phyloP scores from a whole-genome alignment of 2,113 vertebrate genomes.

The Trinectes maculatus region DNA sequence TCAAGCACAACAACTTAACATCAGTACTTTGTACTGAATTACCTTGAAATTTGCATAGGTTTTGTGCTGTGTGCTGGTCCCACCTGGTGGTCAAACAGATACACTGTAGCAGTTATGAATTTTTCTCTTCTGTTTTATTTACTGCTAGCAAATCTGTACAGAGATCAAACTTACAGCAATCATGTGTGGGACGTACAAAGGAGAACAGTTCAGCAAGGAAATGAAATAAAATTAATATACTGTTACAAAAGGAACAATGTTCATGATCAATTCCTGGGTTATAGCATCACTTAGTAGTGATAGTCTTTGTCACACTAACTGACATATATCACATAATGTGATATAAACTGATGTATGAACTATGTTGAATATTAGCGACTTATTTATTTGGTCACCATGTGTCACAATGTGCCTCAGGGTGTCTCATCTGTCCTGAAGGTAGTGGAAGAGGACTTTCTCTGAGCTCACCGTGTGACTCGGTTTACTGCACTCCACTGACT shows the following conservation, averaged over 20 bases:
- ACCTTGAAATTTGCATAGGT: not conserved
- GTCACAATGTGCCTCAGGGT: not conserved
- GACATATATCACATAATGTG: too few species aligned
- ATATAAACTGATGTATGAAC: not conserved
- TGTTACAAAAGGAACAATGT: not conserved
- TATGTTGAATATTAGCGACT: too few species aligned
- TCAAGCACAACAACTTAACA: too few species aligned
- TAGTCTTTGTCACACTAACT: too few species aligned
- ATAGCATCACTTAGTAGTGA: conserved; percentile 4
- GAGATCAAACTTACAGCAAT: not conserved
- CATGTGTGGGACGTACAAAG: conserved; percentile 14
- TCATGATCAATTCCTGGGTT: too few species aligned
- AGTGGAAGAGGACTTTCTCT: conserved; percentile 66
- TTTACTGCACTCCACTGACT: conserved; percentile 45
- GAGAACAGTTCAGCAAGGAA: conserved; percentile 1
- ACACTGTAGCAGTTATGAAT: conserved; percentile 36
- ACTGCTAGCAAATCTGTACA: conserved; percentile 16
- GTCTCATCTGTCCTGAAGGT: conserved; percentile 62
- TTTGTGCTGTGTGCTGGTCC: not conserved
- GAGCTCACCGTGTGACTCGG: conserved; percentile 48
- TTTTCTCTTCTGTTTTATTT: conserved; percentile 10
- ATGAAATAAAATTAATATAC: not conserved
- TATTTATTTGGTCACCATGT: not conserved
- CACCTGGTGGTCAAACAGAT: conserved; percentile 26
- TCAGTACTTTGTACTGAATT: too few species aligned